phyloP scores from a whole-genome alignment of 2,888 invertebrate species.

The Hofmannophila pseudospretella region DNA sequence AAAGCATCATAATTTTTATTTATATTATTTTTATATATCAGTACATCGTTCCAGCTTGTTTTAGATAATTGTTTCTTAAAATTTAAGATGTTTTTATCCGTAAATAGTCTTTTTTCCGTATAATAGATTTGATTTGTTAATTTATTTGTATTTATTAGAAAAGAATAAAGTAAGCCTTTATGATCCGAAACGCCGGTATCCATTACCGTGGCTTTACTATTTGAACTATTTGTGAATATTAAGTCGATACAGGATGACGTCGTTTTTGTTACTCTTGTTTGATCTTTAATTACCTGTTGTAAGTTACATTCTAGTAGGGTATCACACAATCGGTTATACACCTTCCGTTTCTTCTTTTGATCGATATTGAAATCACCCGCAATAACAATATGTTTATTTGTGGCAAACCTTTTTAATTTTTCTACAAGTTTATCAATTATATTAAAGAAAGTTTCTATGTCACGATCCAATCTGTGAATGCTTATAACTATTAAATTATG shows the following conservation, averaged over 20 bases:
- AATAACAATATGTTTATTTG: constrained; percentile 13
- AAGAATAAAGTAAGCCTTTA: constrained; percentile 3
- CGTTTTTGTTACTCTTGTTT: constrained; percentile 11
- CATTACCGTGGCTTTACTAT: background rate
- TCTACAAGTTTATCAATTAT: constrained; percentile 9
- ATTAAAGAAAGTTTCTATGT: constrained; percentile 12
- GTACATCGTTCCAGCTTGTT: constrained; percentile 6
- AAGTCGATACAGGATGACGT: constrained; percentile 14
- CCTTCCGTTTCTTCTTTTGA: background rate
- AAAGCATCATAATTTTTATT: constrained; percentile 12
- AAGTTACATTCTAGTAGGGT: constrained; percentile 14
- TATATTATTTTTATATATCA: constrained; percentile 5
- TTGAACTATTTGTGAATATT: constrained; percentile 15
- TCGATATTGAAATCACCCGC: constrained; percentile 15
- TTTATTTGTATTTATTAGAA: no score
- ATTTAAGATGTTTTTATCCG: constrained; percentile 7
- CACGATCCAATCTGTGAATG: constrained; percentile 16
- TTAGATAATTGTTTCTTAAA: constrained; percentile 8
- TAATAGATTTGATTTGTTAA: no score
- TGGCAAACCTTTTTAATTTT: constrained; percentile 10
- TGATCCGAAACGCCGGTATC: constrained; percentile 14
- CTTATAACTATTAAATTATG: constrained; percentile 12
- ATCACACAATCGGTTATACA: constrained; percentile 2
- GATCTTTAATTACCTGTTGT: constrained; percentile 10
- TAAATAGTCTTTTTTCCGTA: constrained; percentile 8